phyloP scores from a whole-genome alignment of 2,113 vertebrate species.

The Xenopus borealis region DNA sequence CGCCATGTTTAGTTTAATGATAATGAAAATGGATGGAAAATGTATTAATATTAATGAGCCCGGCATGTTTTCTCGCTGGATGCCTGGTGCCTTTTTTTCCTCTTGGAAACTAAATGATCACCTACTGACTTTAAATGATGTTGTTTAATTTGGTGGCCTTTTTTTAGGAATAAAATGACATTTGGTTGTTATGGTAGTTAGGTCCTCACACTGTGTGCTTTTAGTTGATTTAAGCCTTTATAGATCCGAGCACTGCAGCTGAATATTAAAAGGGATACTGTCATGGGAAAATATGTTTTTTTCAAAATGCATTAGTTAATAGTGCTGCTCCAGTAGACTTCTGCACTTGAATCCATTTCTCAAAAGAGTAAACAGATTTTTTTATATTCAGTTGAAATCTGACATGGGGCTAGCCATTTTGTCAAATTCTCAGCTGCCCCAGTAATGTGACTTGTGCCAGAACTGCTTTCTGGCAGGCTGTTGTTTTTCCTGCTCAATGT shows the following conservation, averaged over 20 bases:
- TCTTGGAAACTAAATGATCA: neutral
- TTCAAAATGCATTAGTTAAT: too few relatives aligned
- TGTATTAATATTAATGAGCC: constrained; percentile 5
- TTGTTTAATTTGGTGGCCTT: neutral
- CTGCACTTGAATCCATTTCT: too few relatives aligned
- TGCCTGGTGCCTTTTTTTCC: neutral
- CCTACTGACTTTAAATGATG: constrained; percentile 3
- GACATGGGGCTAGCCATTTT: too few relatives aligned
- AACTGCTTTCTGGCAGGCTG: too few relatives aligned
- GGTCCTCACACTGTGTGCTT: neutral
- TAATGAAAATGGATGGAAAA: neutral
- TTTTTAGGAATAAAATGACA: neutral
- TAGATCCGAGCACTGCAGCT: neutral
- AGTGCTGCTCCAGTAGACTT: too few relatives aligned
- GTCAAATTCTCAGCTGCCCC: too few relatives aligned
- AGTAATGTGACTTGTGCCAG: too few relatives aligned
- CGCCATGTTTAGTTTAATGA: neutral
- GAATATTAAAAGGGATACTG: too few relatives aligned
- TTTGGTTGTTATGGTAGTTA: neutral
- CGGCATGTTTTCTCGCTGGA: neutral
- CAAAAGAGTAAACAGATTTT: too few relatives aligned
- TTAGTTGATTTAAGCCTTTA: neutral
- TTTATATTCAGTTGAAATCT: too few relatives aligned
- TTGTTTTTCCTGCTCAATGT: too few relatives aligned
- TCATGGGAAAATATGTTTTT: too few relatives aligned